phyloP scores from a whole-genome alignment of 2,113 vertebrate species.

The Callospermophilus lateralis region DNA sequence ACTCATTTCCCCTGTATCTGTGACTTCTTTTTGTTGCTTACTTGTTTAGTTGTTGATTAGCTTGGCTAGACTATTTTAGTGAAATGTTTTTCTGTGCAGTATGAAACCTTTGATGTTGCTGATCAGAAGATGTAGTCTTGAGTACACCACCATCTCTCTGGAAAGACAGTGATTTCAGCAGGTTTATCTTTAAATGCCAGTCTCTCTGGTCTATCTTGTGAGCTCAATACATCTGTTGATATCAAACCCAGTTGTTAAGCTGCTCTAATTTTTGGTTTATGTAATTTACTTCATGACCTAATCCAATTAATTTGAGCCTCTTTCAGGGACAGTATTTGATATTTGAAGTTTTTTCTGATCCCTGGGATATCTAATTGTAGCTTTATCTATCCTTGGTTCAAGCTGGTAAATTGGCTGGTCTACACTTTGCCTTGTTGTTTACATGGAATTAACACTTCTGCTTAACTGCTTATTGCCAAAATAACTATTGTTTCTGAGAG shows the following conservation, averaged over 20 bases:
- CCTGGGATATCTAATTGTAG: not conserved
- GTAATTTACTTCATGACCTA: conserved; percentile 5
- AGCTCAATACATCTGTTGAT: not conserved
- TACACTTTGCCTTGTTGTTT: not conserved
- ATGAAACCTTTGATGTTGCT: not conserved
- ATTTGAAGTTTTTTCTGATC: conserved; percentile 14
- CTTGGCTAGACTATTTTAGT: not conserved
- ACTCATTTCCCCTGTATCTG: not conserved
- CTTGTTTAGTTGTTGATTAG: not conserved
- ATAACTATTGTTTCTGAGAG: conserved; percentile 5
- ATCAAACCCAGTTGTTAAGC: no score
- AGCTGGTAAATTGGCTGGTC: conserved; percentile 24
- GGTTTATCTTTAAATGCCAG: not conserved
- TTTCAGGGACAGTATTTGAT: not conserved
- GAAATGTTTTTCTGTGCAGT: not conserved
- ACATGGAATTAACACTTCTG: not conserved
- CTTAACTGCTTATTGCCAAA: conserved; percentile 32
- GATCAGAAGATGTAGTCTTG: not conserved
- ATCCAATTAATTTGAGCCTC: not conserved
- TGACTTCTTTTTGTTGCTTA: not conserved
- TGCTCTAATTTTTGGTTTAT: not conserved
- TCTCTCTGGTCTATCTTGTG: not conserved
- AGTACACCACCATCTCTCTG: not conserved
- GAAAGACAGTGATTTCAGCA: not conserved
- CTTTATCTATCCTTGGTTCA: conserved; percentile 4